A percentile compares a stretch with the other conserved stretches of the same genome.
Evolutionary conservation across 1,140 invertebrate species (phyloP).

Genomic region (Sitophilus oryzae): DNA sequence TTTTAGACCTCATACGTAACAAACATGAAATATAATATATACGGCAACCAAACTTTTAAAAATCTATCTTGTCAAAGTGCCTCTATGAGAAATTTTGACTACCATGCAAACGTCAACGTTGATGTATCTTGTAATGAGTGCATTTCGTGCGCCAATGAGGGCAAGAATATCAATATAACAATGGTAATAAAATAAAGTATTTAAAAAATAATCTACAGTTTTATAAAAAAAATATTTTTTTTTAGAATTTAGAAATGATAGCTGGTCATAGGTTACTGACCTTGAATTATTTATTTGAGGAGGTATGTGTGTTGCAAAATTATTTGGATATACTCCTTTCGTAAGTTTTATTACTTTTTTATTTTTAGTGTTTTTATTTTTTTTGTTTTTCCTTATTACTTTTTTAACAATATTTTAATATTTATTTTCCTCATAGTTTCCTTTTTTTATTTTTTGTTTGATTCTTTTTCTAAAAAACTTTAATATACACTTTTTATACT

Average conservation of each 20-base stretch:
- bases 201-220: neutral
- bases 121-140: constrained; percentile 14
- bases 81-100: neutral
- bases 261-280: constrained; percentile 18
- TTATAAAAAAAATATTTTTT: constrained; percentile 6
- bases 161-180: constrained; percentile 1
- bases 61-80: constrained; percentile 4
- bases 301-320: constrained; percentile 16
- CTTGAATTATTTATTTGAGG: constrained; percentile 16
- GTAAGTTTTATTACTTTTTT: too few relatives aligned
- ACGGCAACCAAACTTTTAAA: constrained; percentile 18
- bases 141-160: neutral
- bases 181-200: constrained; percentile 11
- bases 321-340: constrained; percentile 16
- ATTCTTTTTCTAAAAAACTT: too few relatives aligned
- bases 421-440: too few relatives aligned
- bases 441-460: too few relatives aligned
- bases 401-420: too few relatives aligned
- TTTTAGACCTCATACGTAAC: constrained; percentile 13
- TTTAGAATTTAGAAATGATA: constrained; percentile 22
- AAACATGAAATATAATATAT: constrained; percentile 16
- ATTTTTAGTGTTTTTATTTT: too few relatives aligned
- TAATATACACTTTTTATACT: neutral
- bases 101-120: constrained; percentile 18
- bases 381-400: too few relatives aligned